Evolutionary conservation across 2,113 vertebrate genomes (phyloP), one percentile per base, ranked within the genome.

Genomic region (Zapornia atra): DNA sequence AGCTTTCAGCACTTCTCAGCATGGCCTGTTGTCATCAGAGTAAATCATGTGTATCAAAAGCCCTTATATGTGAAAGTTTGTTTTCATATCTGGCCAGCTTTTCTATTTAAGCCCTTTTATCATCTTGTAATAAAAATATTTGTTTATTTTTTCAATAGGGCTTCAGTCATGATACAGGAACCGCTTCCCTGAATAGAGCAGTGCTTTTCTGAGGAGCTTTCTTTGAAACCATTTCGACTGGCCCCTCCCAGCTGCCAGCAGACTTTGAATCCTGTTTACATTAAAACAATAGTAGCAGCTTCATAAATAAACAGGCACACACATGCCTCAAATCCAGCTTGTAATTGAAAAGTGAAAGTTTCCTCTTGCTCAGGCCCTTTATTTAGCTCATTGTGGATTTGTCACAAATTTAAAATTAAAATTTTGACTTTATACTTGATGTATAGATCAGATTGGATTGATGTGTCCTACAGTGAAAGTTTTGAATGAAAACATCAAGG

Each of bases 41-140:
- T 94, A 98, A 98, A 97, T 98, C 97, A 98, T 97, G 97, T 98
- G 93, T 97, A 97, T 98, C 97, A 97, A 98, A 98, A 98, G 96
- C 95, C 97, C 97, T 97, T 96, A 82, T 94, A 97, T 96, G 96
- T 97, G 97, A 97, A 98, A 97, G 97, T 98, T 98, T 98, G 96
- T 98, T 98, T 98, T 98, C 97, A 97, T 98, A 98, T 98, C 97
- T 97, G 96, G 96, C 97, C 97, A 78, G 94, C 94, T 95, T 85
- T 97, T 97, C 97, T 97, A 95, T 97, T 97, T 97, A 96, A 96
- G 59, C 80, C 85, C 97, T 97, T 98, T 97, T 98, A 98, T 97
- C 97, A 96, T 97, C 94, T 96, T 97, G 98, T 98, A 98, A 98
- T 98, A 97, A 97, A 98, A 98, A 98, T 97, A 97, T 97, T 98